phyloP scores from a whole-genome alignment of 2,888 invertebrate species.

The Smittia aterrima region DNA sequence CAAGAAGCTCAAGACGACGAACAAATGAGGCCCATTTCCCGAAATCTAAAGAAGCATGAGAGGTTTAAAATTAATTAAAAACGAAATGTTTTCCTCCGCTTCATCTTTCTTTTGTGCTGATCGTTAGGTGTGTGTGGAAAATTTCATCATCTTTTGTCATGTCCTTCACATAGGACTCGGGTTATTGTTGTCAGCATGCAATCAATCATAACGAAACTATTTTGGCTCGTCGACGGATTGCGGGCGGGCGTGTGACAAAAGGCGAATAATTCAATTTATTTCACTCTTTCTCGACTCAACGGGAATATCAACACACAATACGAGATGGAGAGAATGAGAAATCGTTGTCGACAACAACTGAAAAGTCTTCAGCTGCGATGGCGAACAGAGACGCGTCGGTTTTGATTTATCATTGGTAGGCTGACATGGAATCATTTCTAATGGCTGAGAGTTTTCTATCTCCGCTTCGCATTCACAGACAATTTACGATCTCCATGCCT shows the following conservation, averaged over 20 bases:
- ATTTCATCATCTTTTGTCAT: slow-evolving; percentile 13
- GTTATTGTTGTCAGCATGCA: slow-evolving; percentile 27
- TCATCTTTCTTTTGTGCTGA: neutral
- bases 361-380: neutral
- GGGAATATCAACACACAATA: too few species aligned
- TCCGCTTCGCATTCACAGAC: slow-evolving; percentile 2
- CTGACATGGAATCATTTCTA: neutral
- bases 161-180: slow-evolving; percentile 29
- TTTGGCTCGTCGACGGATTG: neutral
- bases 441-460: neutral
- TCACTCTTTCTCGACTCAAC: neutral
- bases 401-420: slow-evolving; percentile 32
- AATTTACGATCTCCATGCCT: slow-evolving; percentile 12
- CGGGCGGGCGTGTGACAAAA: slow-evolving; percentile 1
- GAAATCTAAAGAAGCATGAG: neutral
- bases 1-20: neutral
- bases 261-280: neutral
- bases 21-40: slow-evolving; percentile 28
- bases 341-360: slow-evolving; percentile 6
- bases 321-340: slow-evolving; percentile 15
- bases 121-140: neutral
- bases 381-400: slow-evolving; percentile 8
- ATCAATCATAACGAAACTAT: slow-evolving; percentile 38
- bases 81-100: neutral
- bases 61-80: slow-evolving; percentile 27